A percentile compares a stretch with the other conserved stretches of the same genome.
Conservation (phyloP, 2,797 vertebrate species). For the Chelon labrosus region DNA sequence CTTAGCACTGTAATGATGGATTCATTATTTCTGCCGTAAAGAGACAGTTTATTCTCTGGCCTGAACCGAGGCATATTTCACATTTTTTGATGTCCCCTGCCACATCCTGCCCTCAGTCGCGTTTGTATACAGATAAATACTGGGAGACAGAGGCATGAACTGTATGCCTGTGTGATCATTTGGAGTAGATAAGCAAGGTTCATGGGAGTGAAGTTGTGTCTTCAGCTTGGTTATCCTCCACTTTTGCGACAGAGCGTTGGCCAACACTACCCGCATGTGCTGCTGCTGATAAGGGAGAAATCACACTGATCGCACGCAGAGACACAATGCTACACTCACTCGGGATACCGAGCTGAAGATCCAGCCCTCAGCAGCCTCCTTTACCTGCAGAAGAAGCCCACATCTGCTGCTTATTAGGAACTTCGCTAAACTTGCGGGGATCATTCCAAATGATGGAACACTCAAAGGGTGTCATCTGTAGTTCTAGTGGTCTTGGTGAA, state of each 20-base stretch:
- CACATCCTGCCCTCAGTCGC: constrained; percentile 24
- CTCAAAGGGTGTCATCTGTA: constrained; percentile 38
- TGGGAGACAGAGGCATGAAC: constrained; percentile 34
- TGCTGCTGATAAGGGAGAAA: constrained; percentile 54
- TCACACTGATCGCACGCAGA: constrained; percentile 49
- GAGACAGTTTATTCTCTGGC: constrained; percentile 53
- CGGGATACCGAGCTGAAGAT: constrained; percentile 36
- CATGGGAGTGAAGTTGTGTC: constrained; percentile 31
- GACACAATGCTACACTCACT: constrained; percentile 29
- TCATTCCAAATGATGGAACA: constrained; percentile 57
- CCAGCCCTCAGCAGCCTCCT: constrained; percentile 25
- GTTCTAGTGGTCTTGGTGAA: constrained; percentile 51
- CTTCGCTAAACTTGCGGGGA: constrained; percentile 45
- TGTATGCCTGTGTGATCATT: constrained; percentile 43
- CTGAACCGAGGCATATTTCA: constrained; percentile 39
- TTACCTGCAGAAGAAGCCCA: constrained; percentile 20
- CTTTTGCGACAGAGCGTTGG: constrained; percentile 45
- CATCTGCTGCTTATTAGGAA: constrained; percentile 51
- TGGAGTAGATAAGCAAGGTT: constrained; percentile 46
- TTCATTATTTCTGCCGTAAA: constrained; percentile 65
- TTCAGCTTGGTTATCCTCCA: constrained; percentile 53
- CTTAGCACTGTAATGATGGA: constrained; percentile 62
- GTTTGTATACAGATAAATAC: constrained; percentile 49
- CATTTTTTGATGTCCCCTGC: constrained; percentile 19
- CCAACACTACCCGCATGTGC: constrained; percentile 44